Evolutionary conservation across 2,797 vertebrate species (phyloP).

Genomic region (Danio jaintianensis): DNA sequence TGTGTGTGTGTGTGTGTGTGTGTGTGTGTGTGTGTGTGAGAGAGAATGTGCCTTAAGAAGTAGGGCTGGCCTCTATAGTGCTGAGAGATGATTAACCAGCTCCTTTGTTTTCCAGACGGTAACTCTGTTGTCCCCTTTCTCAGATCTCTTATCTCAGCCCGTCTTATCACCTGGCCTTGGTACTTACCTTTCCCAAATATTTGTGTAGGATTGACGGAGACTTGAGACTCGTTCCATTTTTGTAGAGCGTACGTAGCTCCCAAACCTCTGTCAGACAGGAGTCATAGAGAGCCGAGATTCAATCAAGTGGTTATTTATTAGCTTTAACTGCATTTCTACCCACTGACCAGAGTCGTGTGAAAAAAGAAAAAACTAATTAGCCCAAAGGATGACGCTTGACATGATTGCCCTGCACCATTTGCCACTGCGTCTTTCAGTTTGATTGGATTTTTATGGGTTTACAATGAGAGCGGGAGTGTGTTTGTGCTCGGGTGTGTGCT

Average conservation of each 20-base stretch:
- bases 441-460: slow-evolving; percentile 49
- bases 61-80: slow-evolving; percentile 54
- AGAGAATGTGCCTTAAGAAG: slow-evolving; percentile 50
- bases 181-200: slow-evolving; percentile 71
- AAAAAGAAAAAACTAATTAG: slow-evolving; percentile 60
- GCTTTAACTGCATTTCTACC: slow-evolving; percentile 68
- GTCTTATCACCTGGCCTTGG: slow-evolving; percentile 68
- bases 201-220: slow-evolving; percentile 62
- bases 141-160: slow-evolving; percentile 63
- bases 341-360: slow-evolving; percentile 48
- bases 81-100: slow-evolving; percentile 68
- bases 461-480: slow-evolving; percentile 25
- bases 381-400: slow-evolving; percentile 58
- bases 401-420: slow-evolving; percentile 52
- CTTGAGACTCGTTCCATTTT: slow-evolving; percentile 59
- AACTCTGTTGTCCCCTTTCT: slow-evolving; percentile 61
- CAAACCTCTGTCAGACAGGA: slow-evolving; percentile 42
- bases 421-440: slow-evolving; percentile 53
- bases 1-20: slow-evolving; percentile 37
- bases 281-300: slow-evolving; percentile 49
- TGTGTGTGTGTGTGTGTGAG: slow-evolving; percentile 22
- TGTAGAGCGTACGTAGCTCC: slow-evolving; percentile 23
- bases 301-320: slow-evolving; percentile 65
- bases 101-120: slow-evolving; percentile 64
- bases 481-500: slow-evolving; percentile 27